A percentile compares a stretch with the other conserved stretches of the same genome.
phyloP scores from a whole-genome alignment of 1,140 invertebrate species.

The Calephelis virginiensis region DNA sequence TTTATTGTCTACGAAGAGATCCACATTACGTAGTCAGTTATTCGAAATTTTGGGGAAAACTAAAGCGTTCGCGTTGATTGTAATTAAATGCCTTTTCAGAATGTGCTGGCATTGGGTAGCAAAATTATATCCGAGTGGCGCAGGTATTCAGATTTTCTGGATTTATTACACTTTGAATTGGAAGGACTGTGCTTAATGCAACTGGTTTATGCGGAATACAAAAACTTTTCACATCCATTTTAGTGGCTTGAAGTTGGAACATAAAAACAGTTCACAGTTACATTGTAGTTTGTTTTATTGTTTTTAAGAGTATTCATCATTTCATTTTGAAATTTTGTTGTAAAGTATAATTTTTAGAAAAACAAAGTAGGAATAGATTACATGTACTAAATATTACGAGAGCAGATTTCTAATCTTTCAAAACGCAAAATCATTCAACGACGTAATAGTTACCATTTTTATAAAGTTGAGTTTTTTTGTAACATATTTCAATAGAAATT shows the following conservation, averaged over 20 bases:
- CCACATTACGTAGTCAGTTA: not conserved
- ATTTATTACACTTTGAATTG: conserved; percentile 43
- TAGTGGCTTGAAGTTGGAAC: conserved; percentile 1
- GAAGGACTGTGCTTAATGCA: conserved; percentile 36
- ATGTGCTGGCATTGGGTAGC: conserved; percentile 33
- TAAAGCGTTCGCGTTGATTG: conserved; percentile 24
- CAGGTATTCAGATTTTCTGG: conserved; percentile 46
- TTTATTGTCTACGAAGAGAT: not conserved
- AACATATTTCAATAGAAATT: too few relatives aligned
- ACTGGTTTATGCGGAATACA: conserved; percentile 33
- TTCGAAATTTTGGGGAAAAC: not conserved
- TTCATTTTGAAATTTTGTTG: too few relatives aligned
- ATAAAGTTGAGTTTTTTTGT: too few relatives aligned
- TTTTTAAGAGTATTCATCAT: too few relatives aligned
- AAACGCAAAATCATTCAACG: too few relatives aligned
- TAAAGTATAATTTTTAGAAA: too few relatives aligned
- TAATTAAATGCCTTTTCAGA: conserved; percentile 42
- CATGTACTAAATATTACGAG: too few relatives aligned
- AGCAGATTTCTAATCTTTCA: too few relatives aligned
- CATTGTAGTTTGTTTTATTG: not conserved
- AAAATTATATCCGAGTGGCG: conserved; percentile 44
- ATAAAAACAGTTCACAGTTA: conserved; percentile 3
- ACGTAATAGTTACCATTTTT: too few relatives aligned
- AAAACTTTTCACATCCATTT: conserved; percentile 37
- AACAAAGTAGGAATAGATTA: too few relatives aligned